Percentiles rank a stretch among this genome's conserved stretches.
phyloP scores from a whole-genome alignment of 1,140 invertebrate species.

The Thaumatotibia leucotreta region DNA sequence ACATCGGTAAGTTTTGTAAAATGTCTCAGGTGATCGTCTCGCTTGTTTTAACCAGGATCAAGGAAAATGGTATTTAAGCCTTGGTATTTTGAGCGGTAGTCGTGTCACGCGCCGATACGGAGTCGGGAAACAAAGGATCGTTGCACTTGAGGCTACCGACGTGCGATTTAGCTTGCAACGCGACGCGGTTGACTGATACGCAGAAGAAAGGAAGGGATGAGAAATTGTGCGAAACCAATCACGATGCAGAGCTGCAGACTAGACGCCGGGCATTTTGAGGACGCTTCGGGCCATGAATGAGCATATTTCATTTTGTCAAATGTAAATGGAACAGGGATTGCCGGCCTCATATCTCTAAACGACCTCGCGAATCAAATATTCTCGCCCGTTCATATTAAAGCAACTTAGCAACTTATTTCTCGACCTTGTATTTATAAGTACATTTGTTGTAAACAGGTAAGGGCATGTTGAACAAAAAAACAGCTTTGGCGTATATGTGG shows the following conservation, averaged over 20 bases:
- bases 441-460: too few species aligned
- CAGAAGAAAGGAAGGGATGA: neutral
- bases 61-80: neutral
- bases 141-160: neutral
- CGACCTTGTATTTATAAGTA: neutral
- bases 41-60: neutral
- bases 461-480: too few species aligned
- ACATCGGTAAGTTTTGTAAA: too few species aligned
- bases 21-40: neutral
- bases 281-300: neutral
- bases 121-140: conserved; percentile 4
- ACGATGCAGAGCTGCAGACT: neutral
- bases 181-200: neutral
- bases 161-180: neutral
- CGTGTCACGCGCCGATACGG: neutral
- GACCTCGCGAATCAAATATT: too few species aligned
- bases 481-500: too few species aligned
- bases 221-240: conserved; percentile 7
- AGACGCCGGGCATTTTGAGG: neutral
- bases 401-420: neutral
- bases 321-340: neutral
- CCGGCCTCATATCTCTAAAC: neutral
- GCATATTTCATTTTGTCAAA: too few species aligned
- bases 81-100: neutral
- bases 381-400: neutral